Conservation (phyloP, 2,113 vertebrate species). For the Arenaria interpres region DNA sequence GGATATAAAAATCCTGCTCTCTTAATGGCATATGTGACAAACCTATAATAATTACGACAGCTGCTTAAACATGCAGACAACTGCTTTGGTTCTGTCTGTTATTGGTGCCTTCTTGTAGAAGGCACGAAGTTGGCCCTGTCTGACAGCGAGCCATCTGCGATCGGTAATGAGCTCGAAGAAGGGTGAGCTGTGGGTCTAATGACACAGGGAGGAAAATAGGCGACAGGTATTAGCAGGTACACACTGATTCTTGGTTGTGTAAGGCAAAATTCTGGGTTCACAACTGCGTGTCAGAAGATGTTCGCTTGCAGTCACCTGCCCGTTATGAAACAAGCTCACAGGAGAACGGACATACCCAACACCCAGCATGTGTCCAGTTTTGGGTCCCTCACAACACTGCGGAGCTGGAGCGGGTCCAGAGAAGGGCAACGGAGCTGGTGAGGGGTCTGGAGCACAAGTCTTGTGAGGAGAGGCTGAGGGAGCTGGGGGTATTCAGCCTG, state of each 20-base stretch:
- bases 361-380: not conserved
- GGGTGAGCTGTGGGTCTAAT: not conserved
- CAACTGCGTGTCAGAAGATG: fast-evolving
- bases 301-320: too few species aligned
- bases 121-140: not conserved
- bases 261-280: not conserved
- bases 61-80: not conserved
- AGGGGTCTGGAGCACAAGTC: too few species aligned
- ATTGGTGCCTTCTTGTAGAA: not conserved
- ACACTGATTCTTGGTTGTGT: not conserved
- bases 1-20: not conserved
- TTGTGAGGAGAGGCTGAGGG: too few species aligned
- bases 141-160: not conserved
- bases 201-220: not conserved
- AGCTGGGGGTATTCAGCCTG: too few species aligned
- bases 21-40: not conserved
- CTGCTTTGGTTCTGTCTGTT: not conserved
- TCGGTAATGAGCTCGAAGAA: not conserved
- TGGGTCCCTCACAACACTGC: not conserved
- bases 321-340: not conserved
- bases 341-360: fast-evolving
- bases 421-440: too few species aligned
- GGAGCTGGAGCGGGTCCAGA: too few species aligned
- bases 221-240: not conserved
- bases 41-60: not conserved